phyloP scores from a whole-genome alignment of 2,888 invertebrate genomes.

The Chromoteleia sp. region DNA sequence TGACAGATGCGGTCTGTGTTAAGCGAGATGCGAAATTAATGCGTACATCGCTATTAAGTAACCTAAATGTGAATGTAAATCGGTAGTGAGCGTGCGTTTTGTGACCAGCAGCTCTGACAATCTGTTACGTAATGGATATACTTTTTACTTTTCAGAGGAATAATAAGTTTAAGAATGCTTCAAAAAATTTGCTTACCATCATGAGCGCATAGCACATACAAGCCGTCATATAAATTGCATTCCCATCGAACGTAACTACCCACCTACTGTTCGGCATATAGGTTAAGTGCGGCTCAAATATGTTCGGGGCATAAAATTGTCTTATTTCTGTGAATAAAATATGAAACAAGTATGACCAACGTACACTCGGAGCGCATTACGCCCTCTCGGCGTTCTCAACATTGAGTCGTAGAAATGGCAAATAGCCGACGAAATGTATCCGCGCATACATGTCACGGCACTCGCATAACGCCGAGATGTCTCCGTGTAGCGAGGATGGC shows the following conservation, averaged over 20 bases:
- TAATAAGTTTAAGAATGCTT: conserved; percentile 14
- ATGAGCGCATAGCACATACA: conserved; percentile 10
- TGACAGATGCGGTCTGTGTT: too few species aligned
- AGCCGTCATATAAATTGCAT: conserved; percentile 29
- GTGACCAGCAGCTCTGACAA: too few species aligned
- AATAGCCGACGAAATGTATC: conserved; percentile 58
- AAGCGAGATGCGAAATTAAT: too few species aligned
- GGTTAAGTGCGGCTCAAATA: conserved; percentile 54
- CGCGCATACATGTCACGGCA: conserved; percentile 51
- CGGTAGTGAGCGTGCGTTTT: too few species aligned
- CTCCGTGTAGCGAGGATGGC: conserved; percentile 30
- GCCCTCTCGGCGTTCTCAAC: conserved; percentile 28
- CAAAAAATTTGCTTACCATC: conserved; percentile 9
- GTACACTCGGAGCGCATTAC: conserved; percentile 46
- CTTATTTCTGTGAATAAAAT: conserved; percentile 59
- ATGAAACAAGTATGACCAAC: conserved; percentile 57
- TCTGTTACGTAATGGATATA: too few species aligned
- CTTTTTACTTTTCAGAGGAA: neutral
- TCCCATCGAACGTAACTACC: conserved; percentile 32
- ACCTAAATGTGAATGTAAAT: too few species aligned
- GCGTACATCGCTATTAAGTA: too few species aligned
- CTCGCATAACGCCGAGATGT: conserved; percentile 58
- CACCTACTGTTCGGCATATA: conserved; percentile 34
- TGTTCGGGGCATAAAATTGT: conserved; percentile 56
- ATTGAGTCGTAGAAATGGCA: conserved; percentile 60